phyloP scores from a whole-genome alignment of 2,797 vertebrate genomes.

The Xenentodon cancila region DNA sequence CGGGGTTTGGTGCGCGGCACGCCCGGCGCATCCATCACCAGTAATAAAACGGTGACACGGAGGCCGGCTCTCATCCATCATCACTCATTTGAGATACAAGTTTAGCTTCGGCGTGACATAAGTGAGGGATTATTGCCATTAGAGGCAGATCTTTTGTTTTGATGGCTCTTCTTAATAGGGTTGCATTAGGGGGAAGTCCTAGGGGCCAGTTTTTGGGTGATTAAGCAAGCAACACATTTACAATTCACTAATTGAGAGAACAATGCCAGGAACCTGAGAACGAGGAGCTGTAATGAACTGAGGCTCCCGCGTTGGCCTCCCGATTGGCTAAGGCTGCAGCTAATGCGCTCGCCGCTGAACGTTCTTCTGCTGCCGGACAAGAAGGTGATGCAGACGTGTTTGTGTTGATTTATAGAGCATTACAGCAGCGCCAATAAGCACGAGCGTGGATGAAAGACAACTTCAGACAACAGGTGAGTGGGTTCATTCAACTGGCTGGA shows the following conservation, averaged over 20 bases:
- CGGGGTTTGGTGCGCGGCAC: slow-evolving; percentile 47
- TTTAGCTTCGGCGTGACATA: slow-evolving; percentile 72
- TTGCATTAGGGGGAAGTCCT: slow-evolving; percentile 78
- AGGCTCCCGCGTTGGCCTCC: slow-evolving; percentile 60
- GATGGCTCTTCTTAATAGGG: slow-evolving; percentile 83
- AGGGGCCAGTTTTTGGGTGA: slow-evolving; percentile 81
- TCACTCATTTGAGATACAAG: slow-evolving; percentile 79
- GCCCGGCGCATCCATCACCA: slow-evolving; percentile 62
- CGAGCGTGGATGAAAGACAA: neutral
- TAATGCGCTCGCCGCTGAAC: slow-evolving; percentile 26
- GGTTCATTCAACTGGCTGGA: slow-evolving; percentile 3
- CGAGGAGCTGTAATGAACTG: slow-evolving; percentile 71
- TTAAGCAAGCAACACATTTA: slow-evolving; percentile 87
- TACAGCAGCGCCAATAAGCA: neutral
- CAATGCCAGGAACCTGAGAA: slow-evolving; percentile 75
- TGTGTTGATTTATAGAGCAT: slow-evolving; percentile 7
- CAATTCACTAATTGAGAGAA: slow-evolving; percentile 83
- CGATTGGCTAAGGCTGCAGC: slow-evolving; percentile 46
- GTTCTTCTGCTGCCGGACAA: slow-evolving; percentile 15
- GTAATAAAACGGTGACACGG: slow-evolving; percentile 66
- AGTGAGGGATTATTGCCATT: slow-evolving; percentile 81
- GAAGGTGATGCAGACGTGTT: slow-evolving; percentile 23
- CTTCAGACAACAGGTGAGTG: neutral
- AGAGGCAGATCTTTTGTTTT: slow-evolving; percentile 82
- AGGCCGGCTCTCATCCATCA: slow-evolving; percentile 73